Percentiles rank a stretch among this genome's conserved stretches.
phyloP scores from a whole-genome alignment of 2,113 vertebrate genomes.

The Piaya cayana region DNA sequence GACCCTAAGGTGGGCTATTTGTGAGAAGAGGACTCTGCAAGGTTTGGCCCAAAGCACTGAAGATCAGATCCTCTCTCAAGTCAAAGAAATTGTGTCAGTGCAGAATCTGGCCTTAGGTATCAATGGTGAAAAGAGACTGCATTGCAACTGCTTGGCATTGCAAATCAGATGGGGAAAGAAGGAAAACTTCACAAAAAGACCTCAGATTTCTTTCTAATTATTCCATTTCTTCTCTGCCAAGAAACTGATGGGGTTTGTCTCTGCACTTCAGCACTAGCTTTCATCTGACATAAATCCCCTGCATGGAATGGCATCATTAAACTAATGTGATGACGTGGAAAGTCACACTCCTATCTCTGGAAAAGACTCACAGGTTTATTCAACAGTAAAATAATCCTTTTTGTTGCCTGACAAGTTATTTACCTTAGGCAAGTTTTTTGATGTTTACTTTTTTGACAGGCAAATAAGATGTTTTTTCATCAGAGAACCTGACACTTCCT shows the following conservation, averaged over 20 bases:
- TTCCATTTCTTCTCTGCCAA: neutral
- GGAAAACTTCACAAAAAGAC: conserved; percentile 16
- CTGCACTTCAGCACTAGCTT: neutral
- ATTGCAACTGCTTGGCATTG: conserved; percentile 53
- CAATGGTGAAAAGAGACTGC: conserved; percentile 18
- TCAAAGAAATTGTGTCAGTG: conserved; percentile 64
- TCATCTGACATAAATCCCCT: neutral
- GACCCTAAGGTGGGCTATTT: conserved; percentile 24
- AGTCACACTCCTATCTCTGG: neutral
- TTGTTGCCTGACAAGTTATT: neutral
- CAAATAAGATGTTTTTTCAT: neutral
- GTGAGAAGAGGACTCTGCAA: conserved; percentile 2
- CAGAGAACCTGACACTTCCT: neutral
- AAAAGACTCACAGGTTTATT: neutral
- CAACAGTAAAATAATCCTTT: neutral
- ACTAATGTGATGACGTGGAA: neutral
- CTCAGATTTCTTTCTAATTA: neutral
- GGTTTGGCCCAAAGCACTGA: conserved; percentile 42
- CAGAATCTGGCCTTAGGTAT: conserved; percentile 63
- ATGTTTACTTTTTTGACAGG: neutral
- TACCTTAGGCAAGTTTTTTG: neutral
- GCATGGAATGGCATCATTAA: neutral
- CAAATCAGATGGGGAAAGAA: conserved; percentile 47
- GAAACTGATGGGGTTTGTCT: neutral
- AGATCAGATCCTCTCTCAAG: conserved; percentile 64